A percentile compares a stretch with the other conserved stretches of the same genome.
Evolutionary conservation across 2,113 vertebrate species (phyloP).

Genomic region (Mohoua ochrocephala): DNA sequence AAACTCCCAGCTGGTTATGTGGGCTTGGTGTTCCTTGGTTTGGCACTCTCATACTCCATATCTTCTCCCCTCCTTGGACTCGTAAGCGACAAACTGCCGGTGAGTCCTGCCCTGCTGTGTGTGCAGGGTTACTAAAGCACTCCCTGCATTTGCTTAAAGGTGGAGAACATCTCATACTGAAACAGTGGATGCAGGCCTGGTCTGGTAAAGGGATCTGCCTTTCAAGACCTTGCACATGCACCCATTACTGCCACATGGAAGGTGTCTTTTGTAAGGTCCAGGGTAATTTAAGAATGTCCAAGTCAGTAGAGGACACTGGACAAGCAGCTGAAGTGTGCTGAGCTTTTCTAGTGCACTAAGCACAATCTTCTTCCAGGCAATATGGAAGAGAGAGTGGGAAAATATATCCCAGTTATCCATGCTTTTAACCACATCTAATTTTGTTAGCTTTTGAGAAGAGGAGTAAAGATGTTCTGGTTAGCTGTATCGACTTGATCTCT

Average conservation of each 20-base stretch:
- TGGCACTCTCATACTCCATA: conserved; percentile 83
- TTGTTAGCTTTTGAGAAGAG: not conserved
- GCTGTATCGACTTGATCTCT: not conserved
- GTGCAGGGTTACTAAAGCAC: not conserved
- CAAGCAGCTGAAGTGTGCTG: not conserved
- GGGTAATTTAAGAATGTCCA: not conserved
- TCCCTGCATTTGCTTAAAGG: not conserved
- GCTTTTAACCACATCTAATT: not conserved
- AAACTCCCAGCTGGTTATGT: conserved; percentile 82
- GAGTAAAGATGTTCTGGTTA: not conserved
- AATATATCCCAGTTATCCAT: not conserved
- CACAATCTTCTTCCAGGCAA: not conserved
- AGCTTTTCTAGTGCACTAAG: not conserved
- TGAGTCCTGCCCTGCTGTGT: conserved; percentile 65
- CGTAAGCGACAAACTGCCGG: conserved; percentile 86
- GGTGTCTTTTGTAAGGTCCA: not conserved
- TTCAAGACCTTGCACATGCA: not conserved
- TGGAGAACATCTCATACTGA: not conserved
- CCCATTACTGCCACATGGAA: not conserved
- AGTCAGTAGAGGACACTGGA: not conserved
- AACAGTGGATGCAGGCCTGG: not conserved
- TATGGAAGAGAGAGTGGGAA: not conserved
- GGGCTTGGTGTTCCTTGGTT: conserved; percentile 87
- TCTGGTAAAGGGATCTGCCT: not conserved
- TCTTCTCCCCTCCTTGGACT: conserved; percentile 86